Conservation (phyloP, 2,888 invertebrate genomes). For the Lutraria lutraria region DNA sequence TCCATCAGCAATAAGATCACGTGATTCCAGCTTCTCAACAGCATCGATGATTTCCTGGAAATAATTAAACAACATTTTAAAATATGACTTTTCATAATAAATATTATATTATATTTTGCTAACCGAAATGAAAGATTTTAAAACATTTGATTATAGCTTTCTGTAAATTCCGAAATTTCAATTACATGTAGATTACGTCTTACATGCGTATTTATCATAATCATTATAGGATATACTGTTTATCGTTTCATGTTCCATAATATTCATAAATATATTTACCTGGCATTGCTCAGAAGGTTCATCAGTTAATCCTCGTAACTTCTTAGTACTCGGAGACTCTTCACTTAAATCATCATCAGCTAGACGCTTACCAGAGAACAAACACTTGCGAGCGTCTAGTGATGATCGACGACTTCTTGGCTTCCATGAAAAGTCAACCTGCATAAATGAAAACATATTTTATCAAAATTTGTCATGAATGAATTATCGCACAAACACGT, state of each 20-base stretch:
- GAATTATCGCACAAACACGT: too few relatives aligned
- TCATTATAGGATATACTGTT: neutral
- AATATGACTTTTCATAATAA: neutral
- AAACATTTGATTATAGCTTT: neutral
- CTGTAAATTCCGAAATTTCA: neutral
- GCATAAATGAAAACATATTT: too few relatives aligned
- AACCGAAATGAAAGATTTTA: neutral
- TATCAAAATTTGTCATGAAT: too few relatives aligned
- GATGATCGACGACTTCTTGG: neutral
- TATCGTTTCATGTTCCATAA: too few relatives aligned
- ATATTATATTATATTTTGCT: neutral
- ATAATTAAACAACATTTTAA: neutral
- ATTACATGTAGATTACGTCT: neutral
- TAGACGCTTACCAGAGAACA: too few relatives aligned
- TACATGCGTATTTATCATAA: neutral
- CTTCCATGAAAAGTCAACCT: neutral
- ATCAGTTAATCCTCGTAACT: constrained; percentile 16
- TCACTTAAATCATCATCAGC: too few relatives aligned
- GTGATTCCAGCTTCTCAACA: too few relatives aligned
- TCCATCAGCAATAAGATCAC: too few relatives aligned
- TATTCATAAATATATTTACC: neutral
- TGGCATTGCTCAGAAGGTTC: neutral
- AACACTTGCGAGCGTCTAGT: too few relatives aligned
- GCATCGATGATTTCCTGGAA: too few relatives aligned
- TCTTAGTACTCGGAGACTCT: constrained; percentile 51